phyloP scores from a whole-genome alignment of 2,888 invertebrate species.

The Ornithoptera priamus region DNA sequence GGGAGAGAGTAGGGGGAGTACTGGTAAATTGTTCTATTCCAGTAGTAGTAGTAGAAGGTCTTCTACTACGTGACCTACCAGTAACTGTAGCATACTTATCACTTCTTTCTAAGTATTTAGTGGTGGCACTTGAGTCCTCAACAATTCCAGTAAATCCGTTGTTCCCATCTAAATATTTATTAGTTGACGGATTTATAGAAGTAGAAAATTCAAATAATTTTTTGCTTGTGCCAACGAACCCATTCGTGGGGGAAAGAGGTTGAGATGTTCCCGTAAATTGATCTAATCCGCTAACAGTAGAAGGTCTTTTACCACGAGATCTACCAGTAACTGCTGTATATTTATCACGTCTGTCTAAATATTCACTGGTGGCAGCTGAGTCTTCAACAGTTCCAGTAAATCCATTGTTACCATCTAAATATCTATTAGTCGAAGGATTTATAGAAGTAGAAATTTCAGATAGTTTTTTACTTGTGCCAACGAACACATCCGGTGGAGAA shows the following conservation, averaged over 20 bases:
- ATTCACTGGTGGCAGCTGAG: slow-evolving; percentile 3
- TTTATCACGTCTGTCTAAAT: slow-evolving; percentile 14
- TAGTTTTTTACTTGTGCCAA: slow-evolving; percentile 10
- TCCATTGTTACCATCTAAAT: slow-evolving; percentile 1
- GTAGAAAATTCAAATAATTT: slow-evolving; percentile 13
- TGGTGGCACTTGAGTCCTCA: background rate
- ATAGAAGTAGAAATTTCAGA: slow-evolving; percentile 11
- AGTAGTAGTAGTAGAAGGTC: slow-evolving; percentile 19
- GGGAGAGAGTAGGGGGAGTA: slow-evolving; percentile 15
- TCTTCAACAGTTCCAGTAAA: background rate
- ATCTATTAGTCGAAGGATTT: slow-evolving; percentile 11
- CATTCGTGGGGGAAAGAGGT: slow-evolving; percentile 7
- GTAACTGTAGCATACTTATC: slow-evolving; percentile 1
- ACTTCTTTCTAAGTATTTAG: slow-evolving; percentile 17
- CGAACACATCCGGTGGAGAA: slow-evolving; percentile 1
- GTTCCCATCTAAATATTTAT: slow-evolving; percentile 6
- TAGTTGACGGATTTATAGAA: slow-evolving; percentile 8
- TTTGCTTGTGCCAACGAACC: slow-evolving; percentile 7
- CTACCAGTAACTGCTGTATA: background rate
- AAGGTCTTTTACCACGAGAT: slow-evolving; percentile 21
- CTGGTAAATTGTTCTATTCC: slow-evolving; percentile 11
- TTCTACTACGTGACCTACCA: slow-evolving; percentile 17
- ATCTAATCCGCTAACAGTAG: slow-evolving; percentile 13
- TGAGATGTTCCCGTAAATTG: slow-evolving; percentile 19
- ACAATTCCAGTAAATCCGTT: background rate